Evolutionary conservation across 2,113 vertebrate genomes (phyloP), one percentile per base, ranked within the genome.

Genomic region (Xenus cinereus): DNA sequence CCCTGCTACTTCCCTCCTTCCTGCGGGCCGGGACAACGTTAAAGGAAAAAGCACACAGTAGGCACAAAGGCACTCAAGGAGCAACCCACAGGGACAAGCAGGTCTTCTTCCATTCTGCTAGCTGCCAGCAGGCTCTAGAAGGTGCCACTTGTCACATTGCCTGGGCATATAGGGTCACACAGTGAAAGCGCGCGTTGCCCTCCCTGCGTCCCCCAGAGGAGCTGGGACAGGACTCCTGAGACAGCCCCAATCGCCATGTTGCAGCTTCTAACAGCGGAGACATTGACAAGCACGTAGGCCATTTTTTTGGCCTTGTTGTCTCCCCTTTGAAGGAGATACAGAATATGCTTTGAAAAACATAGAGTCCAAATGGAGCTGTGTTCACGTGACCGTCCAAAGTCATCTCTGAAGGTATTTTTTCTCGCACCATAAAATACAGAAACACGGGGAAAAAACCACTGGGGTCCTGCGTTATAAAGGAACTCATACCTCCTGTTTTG

Each of bases 1-100:
- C 28, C 45, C 56, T 71, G 46, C 72, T 48, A 12, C 33, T 43
- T 41, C 56, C 45, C 43, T 74, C 35, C 20, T 63, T 69, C 45
- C 69, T 68, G 35, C 2, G 0, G 35, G 33, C 12, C 0, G 0
- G 48, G 56, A 64, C 30, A 43, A 16, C 9, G 41, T 46, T 30
- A 62, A 64, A 91, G 59, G 57, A 48, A 80, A 80, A 28, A 64
- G 56, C 43, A 77, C 20, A n/a, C 0, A 1, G 28, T 6, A 74
- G 54, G 56, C 39, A 69, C 2, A 71, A 78, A 54, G 35, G 60
- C n/a, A 23, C 66, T 92, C 39, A 64, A 81, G 51, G 18, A 84
- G 66, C 35, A 90, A 28, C 24, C 37, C 24, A 51, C 9, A 14
- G 22, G 75, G 35, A 75, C 16, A 45, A 46, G 39, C 41, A 51